phyloP scores from a whole-genome alignment of 1,140 invertebrate species.

The Ooceraea biroi region DNA sequence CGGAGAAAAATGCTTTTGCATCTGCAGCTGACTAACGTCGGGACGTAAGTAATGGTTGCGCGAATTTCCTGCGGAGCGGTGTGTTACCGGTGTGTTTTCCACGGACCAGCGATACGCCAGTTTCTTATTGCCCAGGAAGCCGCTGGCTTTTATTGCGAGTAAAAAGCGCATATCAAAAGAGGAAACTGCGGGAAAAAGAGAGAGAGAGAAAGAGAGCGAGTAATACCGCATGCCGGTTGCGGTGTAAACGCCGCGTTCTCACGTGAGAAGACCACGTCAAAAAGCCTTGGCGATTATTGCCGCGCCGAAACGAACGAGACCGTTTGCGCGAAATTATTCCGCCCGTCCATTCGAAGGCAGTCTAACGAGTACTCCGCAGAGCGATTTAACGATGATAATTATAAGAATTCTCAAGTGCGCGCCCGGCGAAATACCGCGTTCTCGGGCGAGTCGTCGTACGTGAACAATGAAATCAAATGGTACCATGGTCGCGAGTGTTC shows the following conservation, averaged over 20 bases:
- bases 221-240: constrained; percentile 9
- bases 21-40: constrained; percentile 73
- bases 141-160: constrained; percentile 31
- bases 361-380: constrained; percentile 22
- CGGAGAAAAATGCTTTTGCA: constrained; percentile 76
- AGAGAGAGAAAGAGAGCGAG: not conserved
- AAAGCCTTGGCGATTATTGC: constrained; percentile 41
- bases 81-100: constrained; percentile 58
- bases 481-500: constrained; percentile 17
- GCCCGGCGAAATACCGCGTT: not conserved
- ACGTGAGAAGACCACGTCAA: constrained; percentile 1
- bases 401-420: constrained; percentile 20
- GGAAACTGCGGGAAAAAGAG: constrained; percentile 24
- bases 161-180: constrained; percentile 62
- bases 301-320: constrained; percentile 16
- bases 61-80: constrained; percentile 72
- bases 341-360: constrained; percentile 33
- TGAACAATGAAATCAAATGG: constrained; percentile 59
- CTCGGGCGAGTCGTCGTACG: not conserved
- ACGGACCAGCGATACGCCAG: constrained; percentile 54
- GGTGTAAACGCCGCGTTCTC: constrained; percentile 14
- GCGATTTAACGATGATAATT: constrained; percentile 62
- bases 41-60: constrained; percentile 75
- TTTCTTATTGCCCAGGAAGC: constrained; percentile 63
- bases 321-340: constrained; percentile 19